Base-by-base conservation (phyloP, 37 sponge, comb jelly and placozoan genomes). In the Oopsacas minuta region DNA sequence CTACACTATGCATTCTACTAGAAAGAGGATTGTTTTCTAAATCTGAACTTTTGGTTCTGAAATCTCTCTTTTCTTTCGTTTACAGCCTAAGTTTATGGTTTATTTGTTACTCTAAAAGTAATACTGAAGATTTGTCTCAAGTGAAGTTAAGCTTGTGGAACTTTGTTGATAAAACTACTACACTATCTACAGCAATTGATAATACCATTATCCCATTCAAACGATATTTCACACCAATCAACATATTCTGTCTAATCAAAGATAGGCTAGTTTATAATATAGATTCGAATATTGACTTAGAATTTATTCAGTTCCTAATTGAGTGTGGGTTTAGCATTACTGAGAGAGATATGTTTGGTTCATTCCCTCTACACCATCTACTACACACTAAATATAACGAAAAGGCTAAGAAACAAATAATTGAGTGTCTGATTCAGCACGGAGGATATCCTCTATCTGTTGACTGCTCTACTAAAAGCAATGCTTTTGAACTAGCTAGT, bases 271-370 rank as follows among this genome's bases (percentile, higher is more conserved):
- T 22, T 17, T 22, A n/a, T 5, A 61, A 12, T 3, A 25, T 61
- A 61, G 75, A 61, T 12, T 3, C 22, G 5, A 34, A 61, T 34
- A 61, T 12, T n/a, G 75, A 61, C 75, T 32, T 61, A 34, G 75
- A 61, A 34, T 61, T 61, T 12, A 61, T 61, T 61, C 75, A 61
- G 75, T 61, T 61, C 28, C 30, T 61, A 34, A n/a, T 61, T 20
- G 75, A 61, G 75, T 61, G 75, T n/a, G 75, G 75, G 30, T 61
- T 61, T 12, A 61, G 75, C 22, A 10, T 61, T 7, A 61, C 22
- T 12, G 75, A 61, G 75, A 61, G 75, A 61, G 75, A 61, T n/a
- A 12, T 61, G 75, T 61, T 61, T n/a, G 75, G 75, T 34, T 61
- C 1, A 10, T 61, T 25, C 75, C 75, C 75, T 61, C 75, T 61